Conservation (phyloP, 1,140 invertebrate species). For the Scaptomyza montana region DNA sequence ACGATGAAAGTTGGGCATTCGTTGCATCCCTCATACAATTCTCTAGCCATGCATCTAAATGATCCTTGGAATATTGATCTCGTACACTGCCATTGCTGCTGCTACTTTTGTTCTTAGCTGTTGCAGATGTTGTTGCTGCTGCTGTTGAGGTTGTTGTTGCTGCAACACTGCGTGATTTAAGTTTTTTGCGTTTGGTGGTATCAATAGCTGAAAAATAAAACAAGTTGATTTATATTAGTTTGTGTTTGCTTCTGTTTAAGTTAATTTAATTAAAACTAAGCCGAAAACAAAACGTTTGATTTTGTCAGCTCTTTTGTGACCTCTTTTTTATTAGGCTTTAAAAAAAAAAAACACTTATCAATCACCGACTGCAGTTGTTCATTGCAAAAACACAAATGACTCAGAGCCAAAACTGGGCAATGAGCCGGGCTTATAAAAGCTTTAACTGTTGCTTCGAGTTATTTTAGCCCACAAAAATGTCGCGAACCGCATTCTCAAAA, state of each 20-base stretch:
- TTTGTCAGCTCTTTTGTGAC: not conserved
- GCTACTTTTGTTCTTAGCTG: conserved; percentile 20
- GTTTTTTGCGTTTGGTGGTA: conserved; percentile 72
- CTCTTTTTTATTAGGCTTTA: not conserved
- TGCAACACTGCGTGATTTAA: conserved; percentile 71
- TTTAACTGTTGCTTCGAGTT: conserved; percentile 16
- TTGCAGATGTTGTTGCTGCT: conserved; percentile 16
- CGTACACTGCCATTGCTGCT: conserved; percentile 35
- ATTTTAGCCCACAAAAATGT: conserved; percentile 70
- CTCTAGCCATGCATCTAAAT: conserved; percentile 80
- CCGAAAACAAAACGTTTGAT: too few relatives aligned
- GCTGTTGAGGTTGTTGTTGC: conserved; percentile 18
- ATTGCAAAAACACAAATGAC: conserved; percentile 68
- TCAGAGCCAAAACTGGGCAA: conserved; percentile 29
- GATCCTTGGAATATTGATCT: conserved; percentile 73
- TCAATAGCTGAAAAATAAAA: conserved; percentile 45
- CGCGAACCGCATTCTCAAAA: conserved; percentile 55
- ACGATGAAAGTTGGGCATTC: conserved; percentile 77
- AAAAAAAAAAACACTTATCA: conserved; percentile 4
- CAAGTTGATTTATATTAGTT: conserved; percentile 2
- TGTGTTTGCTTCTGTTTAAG: not conserved
- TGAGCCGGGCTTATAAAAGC: conserved; percentile 21
- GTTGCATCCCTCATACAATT: conserved; percentile 78
- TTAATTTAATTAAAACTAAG: not conserved
- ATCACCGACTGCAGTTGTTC: conserved; percentile 36